Conservation (phyloP, 2,888 invertebrate species). For the Isoperla grammatica region DNA sequence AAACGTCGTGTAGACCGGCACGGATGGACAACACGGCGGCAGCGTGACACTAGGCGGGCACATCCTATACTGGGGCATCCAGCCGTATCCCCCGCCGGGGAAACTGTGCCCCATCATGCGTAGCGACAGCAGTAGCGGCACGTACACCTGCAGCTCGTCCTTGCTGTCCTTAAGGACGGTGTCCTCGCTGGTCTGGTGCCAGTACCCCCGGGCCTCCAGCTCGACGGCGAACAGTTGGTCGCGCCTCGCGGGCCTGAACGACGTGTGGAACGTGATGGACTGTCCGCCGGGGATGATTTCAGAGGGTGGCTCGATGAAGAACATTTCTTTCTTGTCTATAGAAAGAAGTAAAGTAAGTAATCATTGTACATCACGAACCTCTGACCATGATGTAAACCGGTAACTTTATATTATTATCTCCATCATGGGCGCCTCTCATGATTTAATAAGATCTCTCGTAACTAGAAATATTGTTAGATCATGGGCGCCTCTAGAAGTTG, state of each 20-base stretch:
- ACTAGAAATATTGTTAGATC: no score
- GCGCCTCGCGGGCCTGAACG: conserved; percentile 38
- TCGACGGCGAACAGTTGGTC: conserved; percentile 38
- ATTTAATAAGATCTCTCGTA: no score
- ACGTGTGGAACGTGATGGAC: conserved; percentile 40
- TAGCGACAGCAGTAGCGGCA: background rate
- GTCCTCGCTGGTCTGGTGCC: conserved; percentile 30
- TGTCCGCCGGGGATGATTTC: conserved; percentile 36
- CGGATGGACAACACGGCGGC: conserved; percentile 38
- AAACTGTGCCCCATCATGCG: conserved; percentile 36
- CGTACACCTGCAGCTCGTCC: background rate
- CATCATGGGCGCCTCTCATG: no score
- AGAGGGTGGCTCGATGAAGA: conserved; percentile 38
- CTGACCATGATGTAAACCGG: no score
- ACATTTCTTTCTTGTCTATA: conserved; percentile 28
- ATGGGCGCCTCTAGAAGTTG: no score
- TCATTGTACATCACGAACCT: no score
- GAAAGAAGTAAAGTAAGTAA: no score
- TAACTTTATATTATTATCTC: no score
- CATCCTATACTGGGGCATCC: conserved; percentile 38
- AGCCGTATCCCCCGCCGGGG: conserved; percentile 30
- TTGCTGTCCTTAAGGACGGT: conserved; percentile 3
- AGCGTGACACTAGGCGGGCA: conserved; percentile 37
- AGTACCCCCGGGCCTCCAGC: conserved; percentile 39
- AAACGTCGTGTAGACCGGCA: conserved; percentile 41